A percentile compares a stretch with the other conserved stretches of the same genome.
Conservation (phyloP, 2,797 vertebrate species). For the Poliocrania exsul region DNA sequence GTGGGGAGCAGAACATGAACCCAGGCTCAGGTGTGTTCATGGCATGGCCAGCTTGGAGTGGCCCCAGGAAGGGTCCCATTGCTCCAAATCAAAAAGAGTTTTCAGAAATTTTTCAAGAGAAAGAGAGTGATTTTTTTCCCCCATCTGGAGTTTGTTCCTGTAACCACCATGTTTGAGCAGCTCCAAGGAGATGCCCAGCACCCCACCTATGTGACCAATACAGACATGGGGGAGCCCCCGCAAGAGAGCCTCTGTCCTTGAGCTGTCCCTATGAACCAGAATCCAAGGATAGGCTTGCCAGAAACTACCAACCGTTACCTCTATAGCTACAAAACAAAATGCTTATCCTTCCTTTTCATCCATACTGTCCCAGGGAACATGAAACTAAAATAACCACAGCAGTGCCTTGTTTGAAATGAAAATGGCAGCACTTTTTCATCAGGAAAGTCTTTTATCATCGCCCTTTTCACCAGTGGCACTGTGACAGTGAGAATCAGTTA, state of each 20-base stretch:
- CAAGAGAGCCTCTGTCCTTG: rapidly evolving
- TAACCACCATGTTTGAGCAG: not conserved
- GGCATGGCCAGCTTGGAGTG: rapidly evolving
- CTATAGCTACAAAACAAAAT: not conserved
- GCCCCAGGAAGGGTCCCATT: not conserved
- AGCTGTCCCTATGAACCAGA: not conserved
- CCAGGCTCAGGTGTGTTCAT: rapidly evolving
- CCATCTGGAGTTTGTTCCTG: not conserved
- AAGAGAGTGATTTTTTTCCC: too few species aligned
- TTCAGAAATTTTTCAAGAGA: not conserved
- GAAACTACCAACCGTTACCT: not conserved
- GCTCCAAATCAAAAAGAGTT: not conserved
- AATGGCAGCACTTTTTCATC: not conserved
- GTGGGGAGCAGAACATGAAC: rapidly evolving
- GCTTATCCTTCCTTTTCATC: not conserved
- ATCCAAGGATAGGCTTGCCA: not conserved
- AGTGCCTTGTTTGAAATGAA: slow-evolving; percentile 23
- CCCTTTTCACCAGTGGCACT: not conserved
- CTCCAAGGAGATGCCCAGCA: not conserved
- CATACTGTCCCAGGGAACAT: not conserved
- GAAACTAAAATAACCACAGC: not conserved
- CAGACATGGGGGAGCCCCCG: rapidly evolving
- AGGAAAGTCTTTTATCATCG: slow-evolving; percentile 18
- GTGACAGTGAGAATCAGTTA: slow-evolving; percentile 26
- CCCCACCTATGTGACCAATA: rapidly evolving